Conservation (phyloP, 2,113 vertebrate species). For the Lanius collurio region DNA sequence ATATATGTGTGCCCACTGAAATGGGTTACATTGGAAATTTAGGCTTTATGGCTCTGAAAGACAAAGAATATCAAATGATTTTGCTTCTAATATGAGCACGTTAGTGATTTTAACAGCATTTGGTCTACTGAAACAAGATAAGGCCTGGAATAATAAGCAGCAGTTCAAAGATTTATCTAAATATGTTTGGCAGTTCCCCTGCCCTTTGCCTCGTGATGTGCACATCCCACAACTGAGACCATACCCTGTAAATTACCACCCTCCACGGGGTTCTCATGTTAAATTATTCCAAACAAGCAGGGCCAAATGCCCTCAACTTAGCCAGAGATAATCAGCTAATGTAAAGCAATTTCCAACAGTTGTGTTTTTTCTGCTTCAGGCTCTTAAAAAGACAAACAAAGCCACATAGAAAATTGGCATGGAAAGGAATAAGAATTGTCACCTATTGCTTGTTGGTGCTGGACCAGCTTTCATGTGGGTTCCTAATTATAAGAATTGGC, state of each 20-base stretch:
- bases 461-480: background rate
- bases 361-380: slow-evolving; percentile 17
- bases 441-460: background rate
- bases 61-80: slow-evolving; percentile 4
- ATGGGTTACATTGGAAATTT: background rate
- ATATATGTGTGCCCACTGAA: background rate
- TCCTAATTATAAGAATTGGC: background rate
- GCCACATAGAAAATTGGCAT: background rate
- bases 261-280: background rate
- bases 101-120: slow-evolving; percentile 29
- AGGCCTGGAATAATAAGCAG: slow-evolving; percentile 23
- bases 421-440: background rate
- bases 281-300: slow-evolving; percentile 40
- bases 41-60: background rate
- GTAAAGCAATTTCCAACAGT: slow-evolving; percentile 32
- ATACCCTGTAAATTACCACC: slow-evolving; percentile 16
- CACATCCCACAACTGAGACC: background rate
- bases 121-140: slow-evolving; percentile 10
- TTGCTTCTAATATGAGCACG: background rate
- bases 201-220: background rate
- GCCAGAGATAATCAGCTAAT: slow-evolving; percentile 56
- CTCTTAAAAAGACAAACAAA: background rate
- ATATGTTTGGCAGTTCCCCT: background rate
- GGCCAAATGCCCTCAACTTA: slow-evolving; percentile 45
- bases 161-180: slow-evolving; percentile 36